Conservation (phyloP, 2,797 vertebrate species). For the Anguilla megastoma region DNA sequence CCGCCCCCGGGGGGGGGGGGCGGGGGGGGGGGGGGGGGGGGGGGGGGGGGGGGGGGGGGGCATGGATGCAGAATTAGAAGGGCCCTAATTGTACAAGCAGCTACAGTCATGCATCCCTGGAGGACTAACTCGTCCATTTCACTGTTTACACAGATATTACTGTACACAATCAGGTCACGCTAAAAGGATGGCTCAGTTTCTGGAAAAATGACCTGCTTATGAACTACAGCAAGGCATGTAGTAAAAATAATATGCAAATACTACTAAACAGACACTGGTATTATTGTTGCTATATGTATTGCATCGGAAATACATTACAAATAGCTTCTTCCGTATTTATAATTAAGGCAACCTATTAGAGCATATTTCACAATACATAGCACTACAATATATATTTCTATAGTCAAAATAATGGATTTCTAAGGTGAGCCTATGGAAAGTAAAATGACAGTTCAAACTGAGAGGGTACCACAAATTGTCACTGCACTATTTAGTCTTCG, state of each 20-base stretch:
- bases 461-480: background rate
- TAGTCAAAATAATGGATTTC: background rate
- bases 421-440: background rate
- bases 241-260: background rate
- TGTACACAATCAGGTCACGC: background rate
- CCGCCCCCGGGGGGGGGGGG: no score
- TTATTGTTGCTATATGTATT: background rate
- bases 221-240: background rate
- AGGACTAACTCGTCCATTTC: background rate
- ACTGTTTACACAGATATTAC: background rate
- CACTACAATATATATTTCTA: background rate
- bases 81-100: background rate
- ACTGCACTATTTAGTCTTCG: background rate
- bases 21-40: no score
- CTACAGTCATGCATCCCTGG: background rate
- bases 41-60: background rate
- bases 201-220: background rate
- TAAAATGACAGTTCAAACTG: background rate
- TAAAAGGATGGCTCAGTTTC: background rate
- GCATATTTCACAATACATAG: background rate
- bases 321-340: background rate
- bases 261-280: background rate
- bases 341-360: background rate
- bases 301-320: background rate
- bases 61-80: background rate